phyloP scores from a whole-genome alignment of 2,797 vertebrate genomes.

The Psittacula derbiana region DNA sequence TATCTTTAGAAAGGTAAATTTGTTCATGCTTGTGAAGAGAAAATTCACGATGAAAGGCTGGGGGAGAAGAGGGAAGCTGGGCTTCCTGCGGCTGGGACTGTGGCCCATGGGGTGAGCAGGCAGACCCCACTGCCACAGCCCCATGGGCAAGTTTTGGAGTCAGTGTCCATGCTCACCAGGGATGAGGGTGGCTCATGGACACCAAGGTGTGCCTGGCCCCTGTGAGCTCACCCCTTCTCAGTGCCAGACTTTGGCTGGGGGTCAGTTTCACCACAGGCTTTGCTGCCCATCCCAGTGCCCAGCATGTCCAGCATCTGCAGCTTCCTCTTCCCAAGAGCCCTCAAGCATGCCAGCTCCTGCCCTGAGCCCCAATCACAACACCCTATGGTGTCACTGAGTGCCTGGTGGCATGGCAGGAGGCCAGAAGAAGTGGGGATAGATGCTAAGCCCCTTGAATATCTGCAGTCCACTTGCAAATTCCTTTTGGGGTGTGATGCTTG shows the following conservation, averaged over 20 bases:
- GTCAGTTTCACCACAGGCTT: neutral
- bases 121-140: neutral
- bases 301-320: fast-evolving
- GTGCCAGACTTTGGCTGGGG: neutral
- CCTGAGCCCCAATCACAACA: fast-evolving
- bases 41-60: neutral
- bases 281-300: neutral
- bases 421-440: neutral
- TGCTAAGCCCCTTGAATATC: neutral
- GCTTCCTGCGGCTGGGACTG: neutral
- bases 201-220: neutral
- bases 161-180: fast-evolving
- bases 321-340: neutral
- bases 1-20: neutral
- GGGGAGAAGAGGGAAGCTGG: neutral
- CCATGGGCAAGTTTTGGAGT: fast-evolving
- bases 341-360: neutral
- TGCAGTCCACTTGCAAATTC: neutral
- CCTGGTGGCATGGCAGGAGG: neutral
- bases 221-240: fast-evolving
- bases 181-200: neutral
- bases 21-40: neutral
- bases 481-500: neutral
- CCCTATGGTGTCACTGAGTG: neutral
- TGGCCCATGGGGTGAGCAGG: neutral